These are phyloP conservation scores for Strigamia maritima DNA, from an alignment of 2,888 invertebrate genomes.

Conservation along the genomic window DNA sequence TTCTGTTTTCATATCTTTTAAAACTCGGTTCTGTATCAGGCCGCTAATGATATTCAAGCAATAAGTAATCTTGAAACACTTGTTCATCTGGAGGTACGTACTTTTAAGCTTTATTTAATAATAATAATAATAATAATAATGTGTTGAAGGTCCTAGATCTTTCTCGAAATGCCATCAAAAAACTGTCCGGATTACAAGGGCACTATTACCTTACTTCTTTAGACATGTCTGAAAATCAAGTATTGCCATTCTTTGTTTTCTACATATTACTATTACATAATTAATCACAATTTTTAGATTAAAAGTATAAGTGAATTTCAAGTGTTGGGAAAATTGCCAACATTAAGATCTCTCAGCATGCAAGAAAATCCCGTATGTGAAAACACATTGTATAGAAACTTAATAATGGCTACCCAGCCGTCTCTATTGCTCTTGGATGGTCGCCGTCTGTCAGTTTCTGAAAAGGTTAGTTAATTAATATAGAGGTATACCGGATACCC, in stretches of 20 bases:
- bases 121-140: not conserved
- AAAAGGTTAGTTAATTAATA: too few relatives aligned
- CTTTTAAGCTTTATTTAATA: not conserved
- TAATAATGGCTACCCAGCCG: not conserved
- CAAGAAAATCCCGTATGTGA: not conserved
- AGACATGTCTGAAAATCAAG: not conserved
- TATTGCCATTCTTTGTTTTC: not conserved
- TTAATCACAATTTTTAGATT: not conserved
- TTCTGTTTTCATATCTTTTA: too few relatives aligned
- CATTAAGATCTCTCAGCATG: not conserved
- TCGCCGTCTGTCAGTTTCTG: not conserved
- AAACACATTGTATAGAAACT: not conserved
- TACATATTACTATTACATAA: not conserved
- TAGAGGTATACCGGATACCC: too few relatives aligned
- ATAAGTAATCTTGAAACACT: not conserved
- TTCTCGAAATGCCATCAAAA: not conserved
- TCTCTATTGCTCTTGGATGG: not conserved
- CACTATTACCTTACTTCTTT: not conserved
- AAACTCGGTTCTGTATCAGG: not conserved
- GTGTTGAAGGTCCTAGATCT: not conserved
- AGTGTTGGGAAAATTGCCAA: not conserved
- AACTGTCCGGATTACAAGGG: not conserved
- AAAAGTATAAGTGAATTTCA: not conserved
- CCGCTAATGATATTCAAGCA: not conserved
- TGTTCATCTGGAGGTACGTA: not conserved